These are phyloP conservation scores for Anodontia alba DNA, from an alignment of 2,888 invertebrate species.

Conservation along the genomic window DNA sequence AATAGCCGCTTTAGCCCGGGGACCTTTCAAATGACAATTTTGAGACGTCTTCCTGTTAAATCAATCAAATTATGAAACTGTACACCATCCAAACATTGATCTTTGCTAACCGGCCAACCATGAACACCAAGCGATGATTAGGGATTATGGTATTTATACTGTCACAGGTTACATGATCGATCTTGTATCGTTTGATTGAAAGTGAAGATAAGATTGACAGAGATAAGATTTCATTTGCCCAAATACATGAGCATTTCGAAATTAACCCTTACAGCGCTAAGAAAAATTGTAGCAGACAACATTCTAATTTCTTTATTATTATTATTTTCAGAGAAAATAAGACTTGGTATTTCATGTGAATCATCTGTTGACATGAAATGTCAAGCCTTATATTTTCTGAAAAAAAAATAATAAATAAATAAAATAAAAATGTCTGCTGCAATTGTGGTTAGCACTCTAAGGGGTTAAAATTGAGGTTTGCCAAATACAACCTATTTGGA, in stretches of 20 bases:
- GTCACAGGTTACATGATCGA: constrained; percentile 7
- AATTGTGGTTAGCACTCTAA: no score
- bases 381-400: no score
- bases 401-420: no score
- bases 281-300: no score
- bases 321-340: no score
- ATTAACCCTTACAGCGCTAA: no score
- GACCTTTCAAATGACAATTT: constrained; percentile 5
- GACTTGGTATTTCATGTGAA: no score
- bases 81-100: constrained; percentile 17
- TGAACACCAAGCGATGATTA: constrained; percentile 9
- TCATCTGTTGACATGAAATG: no score
- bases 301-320: no score
- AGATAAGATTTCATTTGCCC: not conserved
- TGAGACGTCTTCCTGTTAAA: constrained; percentile 17
- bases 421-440: no score
- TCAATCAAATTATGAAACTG: constrained; percentile 12
- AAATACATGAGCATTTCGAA: not conserved
- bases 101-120: constrained; percentile 15
- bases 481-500: no score
- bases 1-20: not conserved
- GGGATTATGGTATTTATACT: constrained; percentile 18
- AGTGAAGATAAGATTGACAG: not conserved
- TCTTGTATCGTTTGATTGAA: not conserved
- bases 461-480: no score